Evolutionary conservation across 2,113 vertebrate genomes (phyloP).

Genomic region (Gobio gobio): DNA sequence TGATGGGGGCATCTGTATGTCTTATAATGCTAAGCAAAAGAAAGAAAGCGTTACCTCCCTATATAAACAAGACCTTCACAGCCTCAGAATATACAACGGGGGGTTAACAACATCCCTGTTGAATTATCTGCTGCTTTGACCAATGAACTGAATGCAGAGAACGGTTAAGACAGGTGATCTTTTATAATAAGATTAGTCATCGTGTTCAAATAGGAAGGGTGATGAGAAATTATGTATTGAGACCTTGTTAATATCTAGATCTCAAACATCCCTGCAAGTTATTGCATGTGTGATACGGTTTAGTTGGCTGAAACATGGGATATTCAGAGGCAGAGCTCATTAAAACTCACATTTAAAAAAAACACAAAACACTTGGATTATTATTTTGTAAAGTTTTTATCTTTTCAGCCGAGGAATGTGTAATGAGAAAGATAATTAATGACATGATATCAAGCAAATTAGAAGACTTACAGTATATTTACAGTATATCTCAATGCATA

Average conservation of each 20-base stretch:
- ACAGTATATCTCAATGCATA: not conserved
- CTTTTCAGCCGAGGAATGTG: not conserved
- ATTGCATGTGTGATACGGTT: not conserved
- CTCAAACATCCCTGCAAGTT: not conserved
- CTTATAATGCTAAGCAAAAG: not conserved
- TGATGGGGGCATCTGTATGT: not conserved
- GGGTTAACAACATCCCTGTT: not conserved
- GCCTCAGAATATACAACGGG: not conserved
- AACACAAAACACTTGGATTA: not conserved
- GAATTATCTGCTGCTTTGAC: not conserved
- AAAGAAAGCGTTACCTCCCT: not conserved
- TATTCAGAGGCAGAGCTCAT: not conserved
- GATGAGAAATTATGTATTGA: not conserved
- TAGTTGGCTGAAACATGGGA: not conserved
- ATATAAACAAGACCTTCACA: not conserved
- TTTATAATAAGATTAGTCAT: not conserved
- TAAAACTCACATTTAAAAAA: not conserved
- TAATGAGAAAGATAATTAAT: not conserved
- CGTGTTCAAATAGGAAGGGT: not conserved
- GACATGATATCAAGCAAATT: not conserved
- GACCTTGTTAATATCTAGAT: not conserved
- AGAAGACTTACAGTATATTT: not conserved
- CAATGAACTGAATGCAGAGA: not conserved
- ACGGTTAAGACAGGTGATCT: not conserved
- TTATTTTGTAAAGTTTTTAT: not conserved